phyloP scores from a whole-genome alignment of 2,888 invertebrate species.

The Achlya flavicornis region DNA sequence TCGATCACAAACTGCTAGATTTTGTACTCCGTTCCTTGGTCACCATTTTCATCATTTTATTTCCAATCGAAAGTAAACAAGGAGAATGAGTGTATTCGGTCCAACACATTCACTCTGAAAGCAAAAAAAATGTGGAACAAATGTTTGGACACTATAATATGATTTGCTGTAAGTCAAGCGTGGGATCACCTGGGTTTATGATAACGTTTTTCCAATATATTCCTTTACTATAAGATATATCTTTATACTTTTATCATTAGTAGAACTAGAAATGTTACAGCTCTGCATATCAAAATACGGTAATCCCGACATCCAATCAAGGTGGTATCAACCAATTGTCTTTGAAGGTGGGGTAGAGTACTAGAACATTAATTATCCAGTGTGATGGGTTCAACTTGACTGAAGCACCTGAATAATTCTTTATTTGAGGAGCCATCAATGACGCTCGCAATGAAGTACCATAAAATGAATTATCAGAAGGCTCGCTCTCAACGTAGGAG shows the following conservation, averaged over 20 bases:
- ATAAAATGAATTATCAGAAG: no score
- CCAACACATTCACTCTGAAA: not conserved
- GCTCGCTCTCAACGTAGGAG: no score
- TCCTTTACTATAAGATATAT: not conserved
- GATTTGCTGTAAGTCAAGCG: not conserved
- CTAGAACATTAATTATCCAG: not conserved
- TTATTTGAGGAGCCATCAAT: not conserved
- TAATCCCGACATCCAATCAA: not conserved
- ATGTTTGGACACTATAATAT: not conserved
- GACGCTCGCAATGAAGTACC: not conserved
- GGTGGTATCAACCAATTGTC: not conserved
- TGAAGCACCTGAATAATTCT: not conserved
- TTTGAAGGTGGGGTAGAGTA: not conserved
- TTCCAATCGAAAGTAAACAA: conserved; percentile 4
- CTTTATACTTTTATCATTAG: not conserved
- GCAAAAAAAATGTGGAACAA: not conserved
- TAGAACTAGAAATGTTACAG: not conserved
- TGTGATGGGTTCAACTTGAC: not conserved
- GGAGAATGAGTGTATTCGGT: not conserved
- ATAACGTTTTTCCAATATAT: not conserved
- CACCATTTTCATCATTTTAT: not conserved
- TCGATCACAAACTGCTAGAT: no score
- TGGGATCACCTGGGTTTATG: not conserved
- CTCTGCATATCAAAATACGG: not conserved
- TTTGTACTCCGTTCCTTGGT: no score